Evolutionary conservation across 2,888 invertebrate species (phyloP).

Genomic region (Pollenia griseotomentosa): DNA sequence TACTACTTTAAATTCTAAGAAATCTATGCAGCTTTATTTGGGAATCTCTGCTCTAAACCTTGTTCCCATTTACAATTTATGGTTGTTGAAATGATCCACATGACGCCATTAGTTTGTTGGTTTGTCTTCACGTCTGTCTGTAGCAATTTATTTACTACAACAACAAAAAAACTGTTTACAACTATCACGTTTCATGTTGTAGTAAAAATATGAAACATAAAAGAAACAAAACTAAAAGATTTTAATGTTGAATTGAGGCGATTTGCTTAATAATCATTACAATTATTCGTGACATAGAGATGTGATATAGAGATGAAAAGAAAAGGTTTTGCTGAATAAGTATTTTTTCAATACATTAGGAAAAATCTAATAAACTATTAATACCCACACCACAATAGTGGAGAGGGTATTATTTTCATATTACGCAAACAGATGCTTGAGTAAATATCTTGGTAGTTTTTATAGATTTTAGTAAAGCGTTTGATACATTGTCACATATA

Average conservation of each 20-base stretch:
- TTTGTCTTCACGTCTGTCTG: background rate
- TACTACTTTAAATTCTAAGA: too few species aligned
- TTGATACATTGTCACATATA: too few species aligned
- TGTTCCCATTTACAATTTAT: conserved; percentile 55
- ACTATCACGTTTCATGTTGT: conserved; percentile 62
- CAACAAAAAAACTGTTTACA: conserved; percentile 16
- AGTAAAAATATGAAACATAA: conserved; percentile 5
- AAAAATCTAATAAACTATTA: too few species aligned
- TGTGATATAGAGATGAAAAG: conserved; percentile 2
- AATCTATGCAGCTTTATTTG: too few species aligned
- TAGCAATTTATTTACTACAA: conserved; percentile 43
- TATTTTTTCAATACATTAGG: too few species aligned
- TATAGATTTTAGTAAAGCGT: too few species aligned
- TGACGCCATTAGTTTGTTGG: conserved; percentile 37
- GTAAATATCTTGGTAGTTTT: too few species aligned
- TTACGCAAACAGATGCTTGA: too few species aligned
- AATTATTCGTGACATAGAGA: conserved; percentile 15
- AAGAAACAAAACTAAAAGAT: conserved; percentile 28
- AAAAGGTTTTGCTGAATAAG: background rate
- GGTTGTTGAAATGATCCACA: conserved; percentile 30
- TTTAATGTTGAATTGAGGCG: conserved; percentile 27
- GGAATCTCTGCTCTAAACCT: background rate
- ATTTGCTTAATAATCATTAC: conserved; percentile 18
- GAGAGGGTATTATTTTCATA: too few species aligned
- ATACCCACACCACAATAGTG: too few species aligned